Conservation (phyloP, 1,140 invertebrate genomes). For the Aporrectodea caliginosa region DNA sequence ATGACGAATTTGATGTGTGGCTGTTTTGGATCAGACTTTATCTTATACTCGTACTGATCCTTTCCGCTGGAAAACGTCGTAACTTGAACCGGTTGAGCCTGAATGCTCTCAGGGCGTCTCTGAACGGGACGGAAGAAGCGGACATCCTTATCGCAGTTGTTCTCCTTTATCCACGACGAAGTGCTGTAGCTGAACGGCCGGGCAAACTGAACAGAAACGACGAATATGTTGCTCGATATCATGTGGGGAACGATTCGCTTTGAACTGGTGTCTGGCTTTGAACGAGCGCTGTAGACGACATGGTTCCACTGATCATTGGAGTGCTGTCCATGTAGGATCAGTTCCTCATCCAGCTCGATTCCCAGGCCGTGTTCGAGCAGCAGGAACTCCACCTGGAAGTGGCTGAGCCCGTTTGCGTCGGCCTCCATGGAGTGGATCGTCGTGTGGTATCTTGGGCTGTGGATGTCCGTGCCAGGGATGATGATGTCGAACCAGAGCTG, state of each 20-base stretch:
- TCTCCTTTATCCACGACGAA: conserved; percentile 36
- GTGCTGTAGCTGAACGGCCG: conserved; percentile 45
- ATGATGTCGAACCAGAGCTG: conserved; percentile 41
- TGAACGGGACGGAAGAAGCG: conserved; percentile 42
- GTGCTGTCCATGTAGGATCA: conserved; percentile 38
- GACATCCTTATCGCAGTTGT: conserved; percentile 43
- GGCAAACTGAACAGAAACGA: conserved; percentile 43
- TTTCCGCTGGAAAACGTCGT: neutral
- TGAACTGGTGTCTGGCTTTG: neutral
- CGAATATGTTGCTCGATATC: conserved; percentile 32
- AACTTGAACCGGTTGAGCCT: conserved; percentile 13
- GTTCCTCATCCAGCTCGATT: conserved; percentile 37
- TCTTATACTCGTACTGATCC: conserved; percentile 25
- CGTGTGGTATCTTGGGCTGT: conserved; percentile 32
- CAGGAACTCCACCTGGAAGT: conserved; percentile 35
- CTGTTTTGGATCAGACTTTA: conserved; percentile 17
- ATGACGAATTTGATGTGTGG: conserved; percentile 23
- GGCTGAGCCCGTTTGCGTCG: conserved; percentile 31
- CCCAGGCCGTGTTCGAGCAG: conserved; percentile 37
- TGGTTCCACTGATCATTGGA: conserved; percentile 5
- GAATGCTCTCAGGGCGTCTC: conserved; percentile 14
- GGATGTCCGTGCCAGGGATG: conserved; percentile 37
- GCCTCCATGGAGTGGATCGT: conserved; percentile 32
- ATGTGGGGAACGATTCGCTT: conserved; percentile 25
- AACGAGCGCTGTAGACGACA: conserved; percentile 2